Percentiles rank a stretch among this genome's conserved stretches.
Conservation (phyloP, 2,888 invertebrate genomes). For the Sepiola atlantica region DNA sequence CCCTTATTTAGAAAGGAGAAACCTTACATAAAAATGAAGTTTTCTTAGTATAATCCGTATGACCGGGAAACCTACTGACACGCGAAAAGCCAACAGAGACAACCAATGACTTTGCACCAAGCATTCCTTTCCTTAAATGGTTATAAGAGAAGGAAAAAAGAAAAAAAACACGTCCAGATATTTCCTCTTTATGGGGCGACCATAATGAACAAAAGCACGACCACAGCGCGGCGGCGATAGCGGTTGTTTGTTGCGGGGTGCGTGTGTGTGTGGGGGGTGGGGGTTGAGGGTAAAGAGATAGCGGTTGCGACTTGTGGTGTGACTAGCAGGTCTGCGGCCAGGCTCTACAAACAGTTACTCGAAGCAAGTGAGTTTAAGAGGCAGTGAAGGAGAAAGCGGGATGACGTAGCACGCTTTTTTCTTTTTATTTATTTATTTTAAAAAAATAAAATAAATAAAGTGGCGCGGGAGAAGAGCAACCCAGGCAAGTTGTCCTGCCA, state of each 20-base stretch:
- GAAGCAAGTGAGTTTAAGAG: not conserved
- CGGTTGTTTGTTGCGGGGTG: not conserved
- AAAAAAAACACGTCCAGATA: not conserved
- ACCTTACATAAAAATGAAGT: not conserved
- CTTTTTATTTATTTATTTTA: too few species aligned
- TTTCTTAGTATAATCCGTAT: not conserved
- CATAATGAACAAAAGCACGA: not conserved
- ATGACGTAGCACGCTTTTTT: too few species aligned
- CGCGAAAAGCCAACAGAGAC: not conserved
- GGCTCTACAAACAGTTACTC: not conserved
- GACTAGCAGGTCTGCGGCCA: not conserved
- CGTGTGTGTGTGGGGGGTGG: not conserved
- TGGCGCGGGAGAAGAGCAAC: not conserved
- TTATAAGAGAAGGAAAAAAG: not conserved
- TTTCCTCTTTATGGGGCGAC: not conserved
- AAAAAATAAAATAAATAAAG: too few species aligned
- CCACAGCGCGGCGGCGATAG: not conserved
- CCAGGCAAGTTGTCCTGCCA: not conserved
- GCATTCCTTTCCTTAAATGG: slow-evolving; percentile 39
- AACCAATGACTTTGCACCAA: not conserved
- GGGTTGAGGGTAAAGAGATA: too few species aligned
- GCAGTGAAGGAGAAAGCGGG: not conserved
- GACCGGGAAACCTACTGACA: not conserved
- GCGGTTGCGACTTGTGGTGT: not conserved
- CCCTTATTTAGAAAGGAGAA: not conserved